These are phyloP conservation scores for Diaperis boleti DNA, from an alignment of 2,888 invertebrate genomes.

Conservation along the genomic window DNA sequence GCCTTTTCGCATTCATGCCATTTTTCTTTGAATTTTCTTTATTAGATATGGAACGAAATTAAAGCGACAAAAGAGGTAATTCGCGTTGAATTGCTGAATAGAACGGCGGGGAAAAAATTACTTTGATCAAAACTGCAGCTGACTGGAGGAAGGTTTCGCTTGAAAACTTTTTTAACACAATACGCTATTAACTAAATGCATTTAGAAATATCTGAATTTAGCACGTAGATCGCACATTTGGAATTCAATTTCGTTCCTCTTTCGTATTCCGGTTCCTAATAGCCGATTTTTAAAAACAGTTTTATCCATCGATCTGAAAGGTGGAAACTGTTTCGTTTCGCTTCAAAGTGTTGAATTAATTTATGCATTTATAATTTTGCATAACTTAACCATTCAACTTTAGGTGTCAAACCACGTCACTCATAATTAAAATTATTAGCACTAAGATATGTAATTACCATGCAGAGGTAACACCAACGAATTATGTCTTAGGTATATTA, in stretches of 20 bases:
- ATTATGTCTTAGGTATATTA: too few species aligned
- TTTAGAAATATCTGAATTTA: not conserved
- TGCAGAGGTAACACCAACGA: too few species aligned
- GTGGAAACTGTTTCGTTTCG: too few species aligned
- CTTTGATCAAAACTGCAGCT: conserved; percentile 1
- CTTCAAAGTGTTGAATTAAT: too few species aligned
- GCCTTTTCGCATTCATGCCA: not conserved
- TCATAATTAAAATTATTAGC: too few species aligned
- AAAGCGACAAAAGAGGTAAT: conserved; percentile 11
- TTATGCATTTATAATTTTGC: too few species aligned
- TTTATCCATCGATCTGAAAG: too few species aligned
- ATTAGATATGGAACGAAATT: conserved; percentile 13
- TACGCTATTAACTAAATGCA: not conserved
- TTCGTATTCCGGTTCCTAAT: conserved; percentile 4
- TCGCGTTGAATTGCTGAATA: not conserved
- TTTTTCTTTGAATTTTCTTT: conserved; percentile 1
- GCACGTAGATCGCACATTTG: not conserved
- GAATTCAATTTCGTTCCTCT: conserved; percentile 10
- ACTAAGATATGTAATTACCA: too few species aligned
- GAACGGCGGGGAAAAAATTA: conserved; percentile 1
- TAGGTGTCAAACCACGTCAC: too few species aligned
- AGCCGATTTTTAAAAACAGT: too few species aligned
- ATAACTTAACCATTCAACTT: too few species aligned
- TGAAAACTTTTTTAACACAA: not conserved
- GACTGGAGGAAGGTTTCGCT: not conserved